Base-by-base conservation (phyloP, 2,888 invertebrate genomes). In the Ypsolopha scabrella region DNA sequence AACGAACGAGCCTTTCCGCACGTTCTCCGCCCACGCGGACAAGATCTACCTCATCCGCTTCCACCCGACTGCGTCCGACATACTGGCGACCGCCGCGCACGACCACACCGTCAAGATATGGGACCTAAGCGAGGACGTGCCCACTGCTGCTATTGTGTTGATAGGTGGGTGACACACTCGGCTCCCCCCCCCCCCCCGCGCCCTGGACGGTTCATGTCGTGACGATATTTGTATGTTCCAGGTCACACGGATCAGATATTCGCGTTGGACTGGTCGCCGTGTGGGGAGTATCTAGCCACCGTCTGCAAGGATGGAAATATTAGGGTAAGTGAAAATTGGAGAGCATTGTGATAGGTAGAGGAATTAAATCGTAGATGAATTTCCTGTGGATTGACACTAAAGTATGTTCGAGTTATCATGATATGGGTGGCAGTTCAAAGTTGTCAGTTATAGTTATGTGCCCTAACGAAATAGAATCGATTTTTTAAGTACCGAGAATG, bases 231-330 rank as follows among this genome's bases (percentile, higher is more conserved):
- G 24, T 24, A 4, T 24, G 24, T 24, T 24, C 24, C 43, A 50
- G 50, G 81, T 0, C 96, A 96, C 63, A 90, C 91, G 0, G 96
- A 96, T 65, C 96, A 96, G 81, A 94, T 98, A 70, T 96, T 97
- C 62, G 93, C 95, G 53, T 87, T 96, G 61, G 93, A 95, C 3
- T 99, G 98, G 98, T 97, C 97, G 53, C 94, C 95, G 0, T 95
- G 95, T 67, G 98, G 98, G 1, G 90, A 90, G 36, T 91, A 90
- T 61, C 89, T 96, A 56, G 95, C 97, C 9, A 96, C 95, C 0
- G 92, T 96, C 0, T 95, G 96, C 76, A 96, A 94, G 69, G 98
- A 98, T 79, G 93, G 94, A 36, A 91, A 93, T 63, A 88, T 94
- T 50, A 86, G 92, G 68, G 87, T 90, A 35, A 66, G 76, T 62